These are phyloP conservation scores for Rhipidura dahli DNA, from an alignment of 2,113 vertebrate genomes.

Conservation along the genomic window DNA sequence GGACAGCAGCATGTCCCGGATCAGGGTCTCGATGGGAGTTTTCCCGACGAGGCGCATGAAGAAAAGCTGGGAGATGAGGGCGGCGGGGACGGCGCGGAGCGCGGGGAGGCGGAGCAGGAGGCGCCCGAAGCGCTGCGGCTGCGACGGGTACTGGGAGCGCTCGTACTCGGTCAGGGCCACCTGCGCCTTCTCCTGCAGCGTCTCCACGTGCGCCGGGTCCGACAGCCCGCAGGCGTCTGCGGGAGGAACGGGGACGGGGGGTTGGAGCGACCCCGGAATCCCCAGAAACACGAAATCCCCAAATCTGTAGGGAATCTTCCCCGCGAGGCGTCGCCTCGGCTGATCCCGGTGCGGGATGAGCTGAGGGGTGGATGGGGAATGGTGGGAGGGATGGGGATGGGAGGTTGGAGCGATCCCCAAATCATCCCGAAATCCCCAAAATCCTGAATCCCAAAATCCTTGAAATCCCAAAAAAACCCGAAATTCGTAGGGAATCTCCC, in stretches of 20 bases:
- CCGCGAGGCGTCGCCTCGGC: no score
- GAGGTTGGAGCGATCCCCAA: no score
- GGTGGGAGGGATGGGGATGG: no score
- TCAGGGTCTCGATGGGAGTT: constrained; percentile 93
- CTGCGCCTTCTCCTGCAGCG: constrained; percentile 94
- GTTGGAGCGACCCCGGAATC: background rate
- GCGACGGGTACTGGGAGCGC: constrained; percentile 86
- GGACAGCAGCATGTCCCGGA: constrained; percentile 96
- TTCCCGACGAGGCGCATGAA: constrained; percentile 97
- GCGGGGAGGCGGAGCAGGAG: constrained; percentile 90
- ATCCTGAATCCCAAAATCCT: no score
- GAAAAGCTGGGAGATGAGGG: constrained; percentile 95
- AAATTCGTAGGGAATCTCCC: no score
- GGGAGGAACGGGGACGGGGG: fast-evolving
- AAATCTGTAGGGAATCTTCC: no score
- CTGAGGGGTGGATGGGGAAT: no score
- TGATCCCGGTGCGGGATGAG: no score
- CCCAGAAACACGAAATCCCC: no score
- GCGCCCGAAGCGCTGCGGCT: constrained; percentile 91
- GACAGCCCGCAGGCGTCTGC: constrained; percentile 90
- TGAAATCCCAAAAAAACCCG: no score
- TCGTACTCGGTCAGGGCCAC: constrained; percentile 93
- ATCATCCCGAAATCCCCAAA: no score
- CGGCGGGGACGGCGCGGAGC: constrained; percentile 87
- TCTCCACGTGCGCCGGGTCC: constrained; percentile 89